These are phyloP conservation scores for Drosophila sp. DNA, from an alignment of 1,140 invertebrate species.

Conservation along the genomic window DNA sequence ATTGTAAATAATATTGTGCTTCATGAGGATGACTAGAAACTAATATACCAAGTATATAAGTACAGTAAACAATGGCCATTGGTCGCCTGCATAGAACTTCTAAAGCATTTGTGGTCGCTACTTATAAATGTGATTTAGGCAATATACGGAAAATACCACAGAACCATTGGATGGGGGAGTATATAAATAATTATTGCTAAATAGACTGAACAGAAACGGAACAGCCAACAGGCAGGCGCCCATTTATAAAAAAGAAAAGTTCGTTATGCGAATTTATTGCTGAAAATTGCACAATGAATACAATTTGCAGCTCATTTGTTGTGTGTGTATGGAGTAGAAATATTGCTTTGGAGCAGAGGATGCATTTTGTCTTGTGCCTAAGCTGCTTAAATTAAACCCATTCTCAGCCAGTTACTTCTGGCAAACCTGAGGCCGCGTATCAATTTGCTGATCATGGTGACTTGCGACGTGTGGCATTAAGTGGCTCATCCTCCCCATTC, in stretches of 20 bases:
- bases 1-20: constrained; percentile 32
- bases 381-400: constrained; percentile 12
- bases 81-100: constrained; percentile 6
- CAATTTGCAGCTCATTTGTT: constrained; percentile 18
- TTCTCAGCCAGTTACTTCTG: constrained; percentile 23
- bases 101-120: constrained; percentile 15
- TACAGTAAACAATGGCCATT: background rate
- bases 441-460: constrained; percentile 59
- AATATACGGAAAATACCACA: constrained; percentile 2
- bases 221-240: constrained; percentile 1
- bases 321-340: background rate
- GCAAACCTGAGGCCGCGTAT: constrained; percentile 73
- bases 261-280: constrained; percentile 6
- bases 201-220: constrained; percentile 36
- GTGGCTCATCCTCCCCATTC: constrained; percentile 69
- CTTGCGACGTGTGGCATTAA: constrained; percentile 73
- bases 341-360: background rate
- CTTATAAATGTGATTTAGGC: constrained; percentile 22
- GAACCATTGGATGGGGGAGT: constrained; percentile 20
- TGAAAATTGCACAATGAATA: constrained; percentile 26
- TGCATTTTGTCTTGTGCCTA: constrained; percentile 8
- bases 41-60: background rate
- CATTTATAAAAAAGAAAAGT: constrained; percentile 11
- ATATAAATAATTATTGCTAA: constrained; percentile 64
- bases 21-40: background rate